Base-by-base conservation (phyloP, 2,797 vertebrate genomes). In the Phyllotis vaccarum region DNA sequence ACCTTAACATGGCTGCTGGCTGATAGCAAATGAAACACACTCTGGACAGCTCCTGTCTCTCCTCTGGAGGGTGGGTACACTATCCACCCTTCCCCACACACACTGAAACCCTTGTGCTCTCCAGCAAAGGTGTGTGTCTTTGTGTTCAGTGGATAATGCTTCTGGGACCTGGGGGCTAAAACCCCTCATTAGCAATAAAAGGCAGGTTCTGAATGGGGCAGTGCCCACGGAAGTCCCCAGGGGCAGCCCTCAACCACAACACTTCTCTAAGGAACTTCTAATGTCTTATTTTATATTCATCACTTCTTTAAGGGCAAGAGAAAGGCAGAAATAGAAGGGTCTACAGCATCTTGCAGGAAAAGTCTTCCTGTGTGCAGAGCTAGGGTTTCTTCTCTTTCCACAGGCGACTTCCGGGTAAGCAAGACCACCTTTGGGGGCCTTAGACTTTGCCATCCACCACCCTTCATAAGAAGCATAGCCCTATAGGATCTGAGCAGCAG, bases 191-290 rank as follows among this genome's bases (percentile, higher is more conserved):
- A 17, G 46, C 54, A 43, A 40, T n/a, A 24, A 27, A 11, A 70
- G 19, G 52, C 27, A 72, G 54, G n/a, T 14, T 34, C 64, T 24
- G 13, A 22, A 1, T 14, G 2, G 58, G 24, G 1, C 49, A 12
- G 21, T 14, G 43, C 1, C 43, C 54, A 12, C 34, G 78, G 29
- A 1, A n/a, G 46, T 37, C 91, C 17, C 3, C 21, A 80, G 86
- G 76, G 93, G 70, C 89, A 88, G 79, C 78, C 78, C 72, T 2
- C 10, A 40, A 86, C 34, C 34, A 4, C 12, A 58, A 13, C 37
- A 31, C 56, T 49, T 93, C 90, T 86, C 78, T 24, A 46, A 79
- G 79, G 68, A 80, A 70, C 37, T 87, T 89, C 56, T 37, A 85
- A 88, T 49, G 40, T 72, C 87, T 76, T 29, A 24, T 56, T 93